phyloP scores from a whole-genome alignment of 2,113 vertebrate species.

The Rafetus swinhoei region DNA sequence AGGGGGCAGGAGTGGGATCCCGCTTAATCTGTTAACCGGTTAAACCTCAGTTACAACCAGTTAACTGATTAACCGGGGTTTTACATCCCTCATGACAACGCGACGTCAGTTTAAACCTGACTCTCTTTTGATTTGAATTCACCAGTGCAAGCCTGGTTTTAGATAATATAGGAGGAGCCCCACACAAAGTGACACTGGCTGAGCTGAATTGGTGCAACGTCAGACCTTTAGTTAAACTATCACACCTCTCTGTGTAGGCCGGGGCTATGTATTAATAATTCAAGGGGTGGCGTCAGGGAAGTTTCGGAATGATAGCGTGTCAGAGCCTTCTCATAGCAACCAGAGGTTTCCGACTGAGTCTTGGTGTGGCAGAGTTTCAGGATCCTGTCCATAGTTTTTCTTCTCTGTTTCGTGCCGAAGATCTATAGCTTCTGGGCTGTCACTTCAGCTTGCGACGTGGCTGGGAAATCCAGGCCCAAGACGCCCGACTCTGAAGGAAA shows the following conservation, averaged over 20 bases:
- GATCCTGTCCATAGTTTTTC: background rate
- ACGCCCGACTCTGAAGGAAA: fast-evolving
- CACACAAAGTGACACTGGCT: background rate
- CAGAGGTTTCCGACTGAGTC: fast-evolving
- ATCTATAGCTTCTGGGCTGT: background rate
- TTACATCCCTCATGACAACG: too few relatives aligned
- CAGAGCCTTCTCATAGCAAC: background rate
- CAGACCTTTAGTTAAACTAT: background rate
- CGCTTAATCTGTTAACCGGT: too few relatives aligned
- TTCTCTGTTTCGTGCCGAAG: background rate
- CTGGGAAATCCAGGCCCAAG: background rate
- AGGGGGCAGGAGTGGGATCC: too few relatives aligned
- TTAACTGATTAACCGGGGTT: too few relatives aligned
- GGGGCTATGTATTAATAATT: background rate
- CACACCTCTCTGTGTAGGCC: background rate
- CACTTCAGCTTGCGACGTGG: background rate
- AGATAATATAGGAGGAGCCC: fast-evolving
- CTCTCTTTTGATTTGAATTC: background rate
- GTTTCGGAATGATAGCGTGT: background rate
- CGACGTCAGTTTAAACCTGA: background rate
- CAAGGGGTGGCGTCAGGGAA: background rate
- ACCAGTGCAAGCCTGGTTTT: fast-evolving
- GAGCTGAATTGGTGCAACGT: too few relatives aligned
- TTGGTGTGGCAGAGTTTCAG: fast-evolving
- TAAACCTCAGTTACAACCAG: too few relatives aligned